These are phyloP conservation scores for Lycaena phlaeas DNA, from an alignment of 2,888 invertebrate species.

Conservation along the genomic window DNA sequence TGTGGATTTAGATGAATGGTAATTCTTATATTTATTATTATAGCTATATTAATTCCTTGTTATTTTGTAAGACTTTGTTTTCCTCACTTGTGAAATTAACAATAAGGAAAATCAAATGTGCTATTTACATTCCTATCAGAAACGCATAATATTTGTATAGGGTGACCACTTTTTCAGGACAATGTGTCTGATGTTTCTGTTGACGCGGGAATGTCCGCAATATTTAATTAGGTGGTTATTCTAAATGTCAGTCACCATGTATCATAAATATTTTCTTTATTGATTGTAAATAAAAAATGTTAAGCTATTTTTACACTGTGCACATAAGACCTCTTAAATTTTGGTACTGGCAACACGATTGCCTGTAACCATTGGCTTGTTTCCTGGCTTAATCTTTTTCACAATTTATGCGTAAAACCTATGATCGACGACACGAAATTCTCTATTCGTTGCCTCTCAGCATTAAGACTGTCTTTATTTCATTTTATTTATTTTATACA, in stretches of 20 bases:
- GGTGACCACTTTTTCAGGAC: constrained; percentile 1
- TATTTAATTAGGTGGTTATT: constrained; percentile 4
- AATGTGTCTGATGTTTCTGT: not conserved
- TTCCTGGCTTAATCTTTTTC: not conserved
- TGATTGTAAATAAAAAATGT: constrained; percentile 1
- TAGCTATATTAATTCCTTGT: too few relatives aligned
- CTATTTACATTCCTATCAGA: constrained; percentile 4
- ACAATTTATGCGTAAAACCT: not conserved
- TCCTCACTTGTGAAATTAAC: too few relatives aligned
- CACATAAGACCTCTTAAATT: constrained; percentile 8
- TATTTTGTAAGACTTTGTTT: too few relatives aligned
- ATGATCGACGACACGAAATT: not conserved
- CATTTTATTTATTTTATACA: too few relatives aligned
- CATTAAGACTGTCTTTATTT: too few relatives aligned
- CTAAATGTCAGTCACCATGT: constrained; percentile 1
- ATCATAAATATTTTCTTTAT: not conserved
- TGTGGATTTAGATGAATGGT: too few relatives aligned
- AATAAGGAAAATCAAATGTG: too few relatives aligned
- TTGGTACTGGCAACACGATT: not conserved
- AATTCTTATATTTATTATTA: too few relatives aligned
- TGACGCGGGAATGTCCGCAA: not conserved
- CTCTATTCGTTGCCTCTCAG: too few relatives aligned
- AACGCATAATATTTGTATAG: constrained; percentile 4
- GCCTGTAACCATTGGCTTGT: not conserved
- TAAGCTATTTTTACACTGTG: constrained; percentile 7